phyloP scores from a whole-genome alignment of 2,113 vertebrate species.

The Ursus arctos region DNA sequence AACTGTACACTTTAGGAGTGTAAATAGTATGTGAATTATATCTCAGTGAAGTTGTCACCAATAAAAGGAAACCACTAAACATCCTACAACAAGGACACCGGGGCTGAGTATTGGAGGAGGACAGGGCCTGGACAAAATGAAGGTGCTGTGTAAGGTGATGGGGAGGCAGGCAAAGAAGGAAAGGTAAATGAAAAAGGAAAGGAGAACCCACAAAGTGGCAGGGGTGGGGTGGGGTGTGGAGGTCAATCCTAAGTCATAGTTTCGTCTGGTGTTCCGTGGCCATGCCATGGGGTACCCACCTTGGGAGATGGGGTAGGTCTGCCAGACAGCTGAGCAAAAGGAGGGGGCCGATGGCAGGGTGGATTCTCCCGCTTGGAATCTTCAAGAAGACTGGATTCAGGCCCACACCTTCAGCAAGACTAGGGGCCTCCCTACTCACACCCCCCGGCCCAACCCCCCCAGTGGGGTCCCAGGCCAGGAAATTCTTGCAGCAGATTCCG shows the following conservation, averaged over 20 bases:
- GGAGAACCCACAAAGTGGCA: background rate
- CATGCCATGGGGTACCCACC: background rate
- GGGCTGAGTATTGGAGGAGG: background rate
- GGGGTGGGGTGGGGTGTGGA: background rate
- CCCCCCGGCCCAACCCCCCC: background rate
- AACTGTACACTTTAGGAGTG: background rate
- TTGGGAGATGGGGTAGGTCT: background rate
- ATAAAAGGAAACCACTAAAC: background rate
- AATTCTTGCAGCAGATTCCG: conserved; percentile 75
- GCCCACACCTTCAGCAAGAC: background rate
- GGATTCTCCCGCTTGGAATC: background rate
- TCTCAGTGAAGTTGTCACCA: background rate
- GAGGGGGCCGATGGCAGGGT: background rate
- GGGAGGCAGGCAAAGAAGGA: conserved; percentile 1
- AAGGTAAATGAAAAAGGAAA: conserved; percentile 37
- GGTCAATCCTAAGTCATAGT: background rate
- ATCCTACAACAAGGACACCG: background rate
- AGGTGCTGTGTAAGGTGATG: background rate
- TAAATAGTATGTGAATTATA: background rate
- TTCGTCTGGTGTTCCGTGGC: background rate
- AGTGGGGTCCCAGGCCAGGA: conserved; percentile 39
- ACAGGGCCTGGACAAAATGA: background rate
- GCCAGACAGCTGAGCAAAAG: conserved; percentile 29
- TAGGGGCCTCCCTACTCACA: background rate
- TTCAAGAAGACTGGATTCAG: conserved; percentile 26